Evolutionary conservation across 2,113 vertebrate species (phyloP).

Genomic region (Colaptes auratus): DNA sequence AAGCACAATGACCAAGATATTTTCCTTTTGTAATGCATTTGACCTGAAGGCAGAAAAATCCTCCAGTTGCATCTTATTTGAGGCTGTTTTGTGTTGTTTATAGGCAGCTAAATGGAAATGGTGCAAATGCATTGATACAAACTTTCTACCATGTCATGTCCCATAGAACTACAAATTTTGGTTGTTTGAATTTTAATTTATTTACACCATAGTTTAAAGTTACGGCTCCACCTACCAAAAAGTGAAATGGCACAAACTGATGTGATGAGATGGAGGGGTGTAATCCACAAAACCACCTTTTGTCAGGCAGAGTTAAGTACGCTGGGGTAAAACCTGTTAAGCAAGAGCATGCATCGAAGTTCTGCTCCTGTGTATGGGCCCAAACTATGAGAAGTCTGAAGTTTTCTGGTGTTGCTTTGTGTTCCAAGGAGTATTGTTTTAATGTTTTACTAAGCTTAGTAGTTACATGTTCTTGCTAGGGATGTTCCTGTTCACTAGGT

Average conservation of each 20-base stretch:
- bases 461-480: background rate
- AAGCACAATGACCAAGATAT: background rate
- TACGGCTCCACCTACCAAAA: conserved; percentile 12
- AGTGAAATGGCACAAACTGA: background rate
- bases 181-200: background rate
- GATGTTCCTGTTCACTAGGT: background rate
- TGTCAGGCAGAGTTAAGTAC: background rate
- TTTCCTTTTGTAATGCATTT: background rate
- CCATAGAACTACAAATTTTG: background rate
- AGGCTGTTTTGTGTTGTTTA: background rate
- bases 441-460: background rate
- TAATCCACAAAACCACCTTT: background rate
- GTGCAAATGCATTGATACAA: background rate
- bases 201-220: background rate
- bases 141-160: background rate
- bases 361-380: background rate
- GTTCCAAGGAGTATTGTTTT: background rate
- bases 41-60: background rate
- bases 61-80: background rate
- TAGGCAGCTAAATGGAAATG: background rate
- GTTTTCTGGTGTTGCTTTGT: background rate
- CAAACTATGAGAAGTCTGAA: background rate
- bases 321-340: background rate
- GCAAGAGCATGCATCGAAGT: background rate
- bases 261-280: background rate